phyloP scores from a whole-genome alignment of 1,140 invertebrate species.

The Lasioglossum albipes region DNA sequence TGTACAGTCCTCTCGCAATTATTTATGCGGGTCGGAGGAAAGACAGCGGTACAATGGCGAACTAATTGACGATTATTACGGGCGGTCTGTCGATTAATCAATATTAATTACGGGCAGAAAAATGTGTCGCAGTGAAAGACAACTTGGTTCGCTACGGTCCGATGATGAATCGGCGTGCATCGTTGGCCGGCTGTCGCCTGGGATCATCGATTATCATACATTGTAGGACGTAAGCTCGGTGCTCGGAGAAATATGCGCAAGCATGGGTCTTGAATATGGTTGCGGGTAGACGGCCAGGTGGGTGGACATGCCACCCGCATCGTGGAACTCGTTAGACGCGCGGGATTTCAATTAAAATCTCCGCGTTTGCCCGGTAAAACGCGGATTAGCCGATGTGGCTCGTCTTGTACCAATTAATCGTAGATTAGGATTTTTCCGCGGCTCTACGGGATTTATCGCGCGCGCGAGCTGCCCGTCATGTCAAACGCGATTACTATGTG shows the following conservation, averaged over 20 bases:
- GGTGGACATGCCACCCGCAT: constrained; percentile 70
- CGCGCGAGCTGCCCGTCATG: not conserved
- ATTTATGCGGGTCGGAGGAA: constrained; percentile 2
- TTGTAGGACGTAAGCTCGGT: constrained; percentile 37
- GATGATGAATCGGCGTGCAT: constrained; percentile 38
- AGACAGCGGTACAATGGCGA: constrained; percentile 11
- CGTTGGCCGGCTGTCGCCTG: constrained; percentile 34
- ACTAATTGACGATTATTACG: constrained; percentile 25
- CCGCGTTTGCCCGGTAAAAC: constrained; percentile 48
- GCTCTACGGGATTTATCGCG: constrained; percentile 40
- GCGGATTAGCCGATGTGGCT: constrained; percentile 47
- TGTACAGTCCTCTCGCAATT: not conserved
- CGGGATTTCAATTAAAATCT: constrained; percentile 70
- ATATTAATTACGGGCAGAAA: constrained; percentile 24
- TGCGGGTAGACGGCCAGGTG: constrained; percentile 51
- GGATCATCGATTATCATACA: constrained; percentile 59
- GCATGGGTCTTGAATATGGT: constrained; percentile 41
- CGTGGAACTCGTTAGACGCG: constrained; percentile 63
- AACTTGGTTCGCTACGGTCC: not conserved
- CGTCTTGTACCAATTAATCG: constrained; percentile 64
- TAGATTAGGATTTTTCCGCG: constrained; percentile 48
- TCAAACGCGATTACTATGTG: constrained; percentile 42
- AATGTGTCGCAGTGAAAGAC: constrained; percentile 21
- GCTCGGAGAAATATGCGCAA: constrained; percentile 45
- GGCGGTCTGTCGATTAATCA: constrained; percentile 32